A percentile compares a stretch with the other conserved stretches of the same genome.
Evolutionary conservation across 2,113 vertebrate species (phyloP).

Genomic region (Benitochromis conjunctus): DNA sequence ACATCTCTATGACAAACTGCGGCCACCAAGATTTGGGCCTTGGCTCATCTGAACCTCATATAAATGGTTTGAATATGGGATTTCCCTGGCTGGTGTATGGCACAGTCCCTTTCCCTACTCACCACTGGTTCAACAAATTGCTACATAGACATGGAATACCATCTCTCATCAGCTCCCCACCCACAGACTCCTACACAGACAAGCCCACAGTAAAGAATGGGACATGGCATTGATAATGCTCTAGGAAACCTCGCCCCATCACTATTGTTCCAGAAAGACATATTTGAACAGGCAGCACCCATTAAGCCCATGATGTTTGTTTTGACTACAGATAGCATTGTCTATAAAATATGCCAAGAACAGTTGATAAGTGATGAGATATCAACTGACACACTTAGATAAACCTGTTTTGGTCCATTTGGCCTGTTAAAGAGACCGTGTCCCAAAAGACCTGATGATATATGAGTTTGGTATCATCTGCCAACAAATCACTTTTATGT

Average conservation of each 20-base stretch:
- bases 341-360: not conserved
- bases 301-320: not conserved
- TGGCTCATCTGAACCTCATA: not conserved
- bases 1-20: not conserved
- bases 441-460: constrained; percentile 30
- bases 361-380: constrained; percentile 21
- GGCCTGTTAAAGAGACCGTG: constrained; percentile 28
- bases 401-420: constrained; percentile 22
- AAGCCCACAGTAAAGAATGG: not conserved
- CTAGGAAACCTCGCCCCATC: not conserved
- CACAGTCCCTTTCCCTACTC: not conserved
- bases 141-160: not conserved
- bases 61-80: not conserved
- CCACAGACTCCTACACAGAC: not conserved
- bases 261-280: not conserved
- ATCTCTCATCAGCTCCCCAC: constrained; percentile 37
- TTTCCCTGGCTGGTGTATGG: not conserved
- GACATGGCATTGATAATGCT: not conserved
- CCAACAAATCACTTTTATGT: constrained; percentile 45
- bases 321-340: not conserved
- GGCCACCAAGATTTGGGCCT: not conserved
- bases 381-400: constrained; percentile 24
- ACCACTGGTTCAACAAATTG: constrained; percentile 29
- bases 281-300: not conserved
- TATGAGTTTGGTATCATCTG: constrained; percentile 37